phyloP scores from a whole-genome alignment of 2,113 vertebrate genomes.

The Ailuropoda melanoleuca region DNA sequence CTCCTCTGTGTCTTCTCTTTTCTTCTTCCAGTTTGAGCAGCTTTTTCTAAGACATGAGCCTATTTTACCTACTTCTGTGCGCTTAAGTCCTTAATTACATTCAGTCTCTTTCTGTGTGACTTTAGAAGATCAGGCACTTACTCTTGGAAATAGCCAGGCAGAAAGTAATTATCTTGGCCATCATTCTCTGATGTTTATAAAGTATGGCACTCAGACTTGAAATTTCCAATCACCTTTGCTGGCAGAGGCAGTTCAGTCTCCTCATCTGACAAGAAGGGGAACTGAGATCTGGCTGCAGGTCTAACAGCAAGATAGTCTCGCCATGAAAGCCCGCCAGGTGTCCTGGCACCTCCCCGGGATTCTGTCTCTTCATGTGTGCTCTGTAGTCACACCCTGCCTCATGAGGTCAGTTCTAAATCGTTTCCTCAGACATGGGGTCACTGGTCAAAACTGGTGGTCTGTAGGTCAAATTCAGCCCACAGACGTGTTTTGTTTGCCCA shows the following conservation, averaged over 20 bases:
- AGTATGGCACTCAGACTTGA: neutral
- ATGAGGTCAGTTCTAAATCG: neutral
- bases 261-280: neutral
- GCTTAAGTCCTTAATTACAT: slow-evolving; percentile 23
- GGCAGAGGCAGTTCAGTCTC: neutral
- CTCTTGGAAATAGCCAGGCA: neutral
- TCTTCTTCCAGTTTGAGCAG: neutral
- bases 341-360: neutral
- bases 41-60: neutral
- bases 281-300: neutral
- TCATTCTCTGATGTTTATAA: neutral
- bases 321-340: neutral
- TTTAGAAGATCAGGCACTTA: neutral
- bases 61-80: neutral
- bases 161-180: neutral
- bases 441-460: neutral
- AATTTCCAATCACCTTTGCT: neutral
- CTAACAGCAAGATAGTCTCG: neutral
- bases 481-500: neutral
- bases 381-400: neutral
- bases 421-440: slow-evolving; percentile 34
- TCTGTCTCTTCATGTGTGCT: neutral
- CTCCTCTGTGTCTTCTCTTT: neutral
- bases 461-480: neutral
- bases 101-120: neutral